Base-by-base conservation (phyloP, 1,140 invertebrate species). In the Papilio polytes region DNA sequence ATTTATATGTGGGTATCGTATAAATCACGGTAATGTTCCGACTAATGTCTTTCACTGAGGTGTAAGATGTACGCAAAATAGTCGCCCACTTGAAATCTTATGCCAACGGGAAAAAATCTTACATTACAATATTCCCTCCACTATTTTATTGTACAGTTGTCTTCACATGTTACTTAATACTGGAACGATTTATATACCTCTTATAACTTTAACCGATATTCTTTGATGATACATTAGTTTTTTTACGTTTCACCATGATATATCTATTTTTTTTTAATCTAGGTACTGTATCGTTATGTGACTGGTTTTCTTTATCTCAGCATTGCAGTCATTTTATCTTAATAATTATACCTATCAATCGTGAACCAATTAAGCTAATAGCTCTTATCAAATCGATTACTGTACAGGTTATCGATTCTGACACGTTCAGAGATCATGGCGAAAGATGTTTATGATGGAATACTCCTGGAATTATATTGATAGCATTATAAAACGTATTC, bases 11-110 rank as follows among this genome's bases (percentile, higher is more conserved):
- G 83, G 84, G 85, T 82, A 81, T 83, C 74, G 80, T 84, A 87
- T 89, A 90, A 90, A 90, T 90, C 89, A 89, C 85, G 82, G 86
- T 90, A 90, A 90, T 90, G 89, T 86, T 82, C 86, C 84, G 85
- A 80, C 84, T 88, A 88, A 90, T 90, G 85, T 88, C 84, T 81
- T 81, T 63, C 81, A 82, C 80, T 81, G 86, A 89, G 86, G 87
- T 88, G 85, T 83, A 81, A 87, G 80, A 82, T 86, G 88, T 89
- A 86, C 80, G 85, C 82, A 87, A 85, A 86, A 85, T 83, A 84
- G 82, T 83, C 85, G 56, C 81, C 82, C 83, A 85, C 81, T 63
- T 80, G 80, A 82, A 81, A 74, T 78, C 59, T 59, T 31, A 80
- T 84, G 81, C 84, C 81, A 82, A 82, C 74, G 82, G 81, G 63